Evolutionary conservation across 2,113 vertebrate genomes (phyloP).

Genomic region (Balaeniceps rex): DNA sequence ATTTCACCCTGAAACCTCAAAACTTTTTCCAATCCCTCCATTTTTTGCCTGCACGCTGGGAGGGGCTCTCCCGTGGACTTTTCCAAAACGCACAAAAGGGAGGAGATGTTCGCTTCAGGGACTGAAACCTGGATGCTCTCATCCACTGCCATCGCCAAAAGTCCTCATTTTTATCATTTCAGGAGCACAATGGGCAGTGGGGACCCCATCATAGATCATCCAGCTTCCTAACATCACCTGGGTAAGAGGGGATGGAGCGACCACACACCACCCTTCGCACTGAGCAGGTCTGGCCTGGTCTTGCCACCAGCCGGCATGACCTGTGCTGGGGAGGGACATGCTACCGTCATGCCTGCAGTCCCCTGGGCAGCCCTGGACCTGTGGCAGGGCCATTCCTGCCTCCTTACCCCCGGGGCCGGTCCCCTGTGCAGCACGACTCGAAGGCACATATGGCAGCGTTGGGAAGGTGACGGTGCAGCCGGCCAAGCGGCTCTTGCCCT

Average conservation of each 20-base stretch:
- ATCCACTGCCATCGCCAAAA: background rate
- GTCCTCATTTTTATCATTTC: background rate
- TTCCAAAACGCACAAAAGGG: background rate
- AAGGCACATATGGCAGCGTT: background rate
- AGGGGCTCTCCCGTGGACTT: background rate
- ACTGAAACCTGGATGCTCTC: background rate
- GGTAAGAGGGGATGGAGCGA: background rate
- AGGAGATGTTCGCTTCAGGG: background rate
- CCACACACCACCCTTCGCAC: background rate
- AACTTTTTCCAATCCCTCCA: background rate
- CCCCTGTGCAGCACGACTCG: accelerated
- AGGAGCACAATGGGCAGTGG: background rate
- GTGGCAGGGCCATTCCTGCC: accelerated
- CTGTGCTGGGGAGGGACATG: background rate
- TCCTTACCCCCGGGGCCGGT: background rate
- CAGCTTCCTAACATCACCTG: background rate
- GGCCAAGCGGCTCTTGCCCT: background rate
- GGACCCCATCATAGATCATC: background rate
- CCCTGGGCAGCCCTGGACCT: background rate
- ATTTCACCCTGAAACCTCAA: background rate
- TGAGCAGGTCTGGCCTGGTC: background rate
- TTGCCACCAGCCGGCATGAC: accelerated
- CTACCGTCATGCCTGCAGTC: background rate
- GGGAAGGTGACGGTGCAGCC: background rate
- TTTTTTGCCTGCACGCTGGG: background rate